These are phyloP conservation scores for Octopus bimaculoides DNA, from an alignment of 1,140 invertebrate genomes.

Conservation along the genomic window DNA sequence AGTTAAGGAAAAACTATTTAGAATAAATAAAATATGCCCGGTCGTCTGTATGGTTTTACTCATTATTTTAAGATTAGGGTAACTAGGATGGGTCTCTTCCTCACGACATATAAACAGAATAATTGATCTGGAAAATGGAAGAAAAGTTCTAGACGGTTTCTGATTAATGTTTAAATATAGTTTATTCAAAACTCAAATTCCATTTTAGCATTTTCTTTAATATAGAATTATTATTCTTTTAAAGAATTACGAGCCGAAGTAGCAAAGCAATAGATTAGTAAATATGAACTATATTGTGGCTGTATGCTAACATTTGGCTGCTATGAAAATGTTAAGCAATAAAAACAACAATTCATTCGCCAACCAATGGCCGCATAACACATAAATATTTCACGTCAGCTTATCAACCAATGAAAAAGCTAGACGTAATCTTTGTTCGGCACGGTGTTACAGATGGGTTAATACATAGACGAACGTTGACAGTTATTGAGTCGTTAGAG, in stretches of 20 bases:
- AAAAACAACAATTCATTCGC: neutral
- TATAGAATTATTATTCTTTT: slow-evolving; percentile 1
- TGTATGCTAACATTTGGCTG: slow-evolving; percentile 1
- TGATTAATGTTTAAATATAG: no score
- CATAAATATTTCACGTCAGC: slow-evolving; percentile 7
- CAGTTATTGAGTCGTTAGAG: slow-evolving; percentile 8
- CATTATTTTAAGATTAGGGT: no score
- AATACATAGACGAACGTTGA: slow-evolving; percentile 10
- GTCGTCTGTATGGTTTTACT: no score
- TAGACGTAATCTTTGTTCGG: slow-evolving; percentile 4
- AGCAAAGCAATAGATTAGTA: slow-evolving; percentile 7
- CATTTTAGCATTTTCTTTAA: neutral
- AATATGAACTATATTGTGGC: neutral
- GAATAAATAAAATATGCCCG: no score
- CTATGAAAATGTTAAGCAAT: neutral
- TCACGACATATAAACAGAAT: no score
- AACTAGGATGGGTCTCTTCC: no score
- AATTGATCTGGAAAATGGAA: no score
- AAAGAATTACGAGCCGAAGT: slow-evolving; percentile 6
- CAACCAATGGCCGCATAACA: slow-evolving; percentile 2
- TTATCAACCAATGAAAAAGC: neutral
- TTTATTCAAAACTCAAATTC: no score
- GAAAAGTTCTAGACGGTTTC: no score
- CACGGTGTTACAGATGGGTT: slow-evolving; percentile 10
- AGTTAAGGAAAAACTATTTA: no score